Base-by-base conservation (phyloP, 37 sponge, comb jelly and placozoan species). In the Halisarca cf. caerulea region DNA sequence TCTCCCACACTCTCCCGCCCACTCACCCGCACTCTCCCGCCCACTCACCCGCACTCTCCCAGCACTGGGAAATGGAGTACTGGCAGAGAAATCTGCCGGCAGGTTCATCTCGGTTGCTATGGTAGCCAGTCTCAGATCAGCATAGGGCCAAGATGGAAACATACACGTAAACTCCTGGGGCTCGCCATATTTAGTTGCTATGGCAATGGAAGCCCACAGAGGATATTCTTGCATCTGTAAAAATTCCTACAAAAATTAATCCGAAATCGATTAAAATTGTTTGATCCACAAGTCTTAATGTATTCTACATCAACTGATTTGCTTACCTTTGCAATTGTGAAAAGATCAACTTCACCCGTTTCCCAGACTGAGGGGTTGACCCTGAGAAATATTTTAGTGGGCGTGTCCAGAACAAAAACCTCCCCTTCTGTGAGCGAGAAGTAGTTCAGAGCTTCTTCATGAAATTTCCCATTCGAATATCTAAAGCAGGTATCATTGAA, bases 161-260 rank as follows among this genome's bases (percentile, higher is more conserved):
- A 71, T 82, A 51, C 35, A 35, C 15, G 27, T 27, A 43, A 91
- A 88, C 14, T 74, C 74, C 21, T 54, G 40, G 0, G 82, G 59
- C 69, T 91, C 92, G 0, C 82, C 88, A 28, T 85, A 42, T 59
- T 91, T 81, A 25, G 86, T 91, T 57, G 84, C 66, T 38, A 91
- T 75, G 45, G 82, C 64, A 39, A 91, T 57, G 0, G 92, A 80
- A 21, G 86, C 81, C 88, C 85, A 85, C 55, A 62, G 58, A 27
- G 92, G 88, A 43, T 85, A 81, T 3, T 55, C 60, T 18, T 66
- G 35, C 51, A 84, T 47, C 0, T 59, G 20, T 11, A 91, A 15
- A 40, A 80, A 87, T 3, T 58, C 59, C 86, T 85, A 57, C 57
- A 55, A 17, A 55, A 17, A 20, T 20, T 20, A 55, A 55, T 55